phyloP scores from a whole-genome alignment of 2,113 vertebrate species.

The Morone chrysops region DNA sequence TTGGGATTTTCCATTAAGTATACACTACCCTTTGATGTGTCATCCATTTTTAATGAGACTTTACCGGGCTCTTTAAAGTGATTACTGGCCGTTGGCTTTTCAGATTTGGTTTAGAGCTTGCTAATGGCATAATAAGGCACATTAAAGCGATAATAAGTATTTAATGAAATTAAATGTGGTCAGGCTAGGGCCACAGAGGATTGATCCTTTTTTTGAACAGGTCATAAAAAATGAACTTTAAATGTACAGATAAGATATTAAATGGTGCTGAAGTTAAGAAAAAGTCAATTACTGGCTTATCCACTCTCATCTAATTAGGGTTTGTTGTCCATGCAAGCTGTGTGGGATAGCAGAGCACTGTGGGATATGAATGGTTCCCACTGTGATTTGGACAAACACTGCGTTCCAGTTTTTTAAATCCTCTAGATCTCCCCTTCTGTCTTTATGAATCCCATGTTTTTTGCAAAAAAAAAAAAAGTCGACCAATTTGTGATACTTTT shows the following conservation, averaged over 20 bases:
- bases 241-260: conserved; percentile 38
- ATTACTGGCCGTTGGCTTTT: conserved; percentile 69
- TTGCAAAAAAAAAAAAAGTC: neutral
- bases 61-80: conserved; percentile 57
- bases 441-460: neutral
- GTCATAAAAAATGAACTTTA: conserved; percentile 44
- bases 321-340: conserved; percentile 24
- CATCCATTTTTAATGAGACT: conserved; percentile 64
- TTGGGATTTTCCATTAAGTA: conserved; percentile 19
- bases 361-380: conserved; percentile 39
- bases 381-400: conserved; percentile 31
- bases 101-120: conserved; percentile 70
- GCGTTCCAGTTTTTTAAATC: conserved; percentile 44
- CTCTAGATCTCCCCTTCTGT: conserved; percentile 8
- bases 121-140: conserved; percentile 77
- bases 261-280: conserved; percentile 16
- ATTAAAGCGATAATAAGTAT: conserved; percentile 76
- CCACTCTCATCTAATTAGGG: conserved; percentile 14
- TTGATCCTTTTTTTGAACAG: conserved; percentile 53
- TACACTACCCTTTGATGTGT: conserved; percentile 33
- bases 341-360: conserved; percentile 21
- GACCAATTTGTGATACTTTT: neutral
- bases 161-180: conserved; percentile 73
- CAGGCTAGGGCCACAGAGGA: conserved; percentile 33
- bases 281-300: conserved; percentile 31